A percentile compares a stretch with the other conserved stretches of the same genome.
These are phyloP conservation scores for Yoshiicerus persimilis DNA, from an alignment of 1,140 invertebrate species.

Conservation along the genomic window DNA sequence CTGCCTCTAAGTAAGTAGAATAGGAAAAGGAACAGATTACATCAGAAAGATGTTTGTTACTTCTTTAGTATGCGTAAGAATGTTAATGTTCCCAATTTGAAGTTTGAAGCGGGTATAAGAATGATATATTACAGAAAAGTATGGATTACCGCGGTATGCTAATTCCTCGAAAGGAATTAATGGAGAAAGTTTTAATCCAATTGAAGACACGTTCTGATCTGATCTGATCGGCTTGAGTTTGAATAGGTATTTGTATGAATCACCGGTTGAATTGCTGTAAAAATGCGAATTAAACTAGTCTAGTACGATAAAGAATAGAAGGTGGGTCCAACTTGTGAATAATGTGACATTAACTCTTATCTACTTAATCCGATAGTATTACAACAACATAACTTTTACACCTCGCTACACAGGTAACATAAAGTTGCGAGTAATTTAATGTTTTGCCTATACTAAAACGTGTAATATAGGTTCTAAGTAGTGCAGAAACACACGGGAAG, in stretches of 20 bases:
- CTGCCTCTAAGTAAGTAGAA: background rate
- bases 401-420: background rate
- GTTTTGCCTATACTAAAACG: background rate
- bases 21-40: too few relatives aligned
- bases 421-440: background rate
- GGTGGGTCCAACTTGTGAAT: background rate
- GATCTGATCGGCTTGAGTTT: background rate
- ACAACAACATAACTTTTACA: background rate
- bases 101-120: background rate
- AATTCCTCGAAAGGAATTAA: background rate
- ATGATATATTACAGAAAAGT: background rate
- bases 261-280: background rate
- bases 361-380: background rate
- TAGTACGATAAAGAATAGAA: background rate
- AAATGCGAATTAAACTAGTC: background rate
- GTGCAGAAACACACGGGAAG: too few relatives aligned
- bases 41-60: too few relatives aligned
- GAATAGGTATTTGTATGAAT: background rate
- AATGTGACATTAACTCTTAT: constrained; percentile 14
- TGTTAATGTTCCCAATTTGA: background rate
- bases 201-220: background rate
- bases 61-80: too few relatives aligned
- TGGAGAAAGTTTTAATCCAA: background rate
- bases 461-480: too few relatives aligned
- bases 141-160: background rate